Conservation (phyloP, 2,113 vertebrate species). For the Otocyon megalotis region DNA sequence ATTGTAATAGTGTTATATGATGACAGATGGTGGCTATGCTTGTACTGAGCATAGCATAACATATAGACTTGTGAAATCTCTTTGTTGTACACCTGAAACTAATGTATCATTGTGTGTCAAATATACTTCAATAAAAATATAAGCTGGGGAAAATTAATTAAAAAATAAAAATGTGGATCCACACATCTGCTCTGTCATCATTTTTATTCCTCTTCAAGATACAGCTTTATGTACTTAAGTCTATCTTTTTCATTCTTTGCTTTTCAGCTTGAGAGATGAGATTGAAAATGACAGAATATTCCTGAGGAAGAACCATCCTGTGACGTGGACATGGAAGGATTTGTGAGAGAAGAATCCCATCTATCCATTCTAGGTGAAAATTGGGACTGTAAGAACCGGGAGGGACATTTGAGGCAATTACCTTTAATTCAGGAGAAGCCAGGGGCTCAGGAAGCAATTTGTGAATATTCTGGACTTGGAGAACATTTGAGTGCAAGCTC, state of each 20-base stretch:
- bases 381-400: slow-evolving; percentile 32
- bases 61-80: not conserved
- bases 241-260: slow-evolving; percentile 31
- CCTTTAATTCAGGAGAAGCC: slow-evolving; percentile 45
- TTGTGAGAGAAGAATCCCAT: not conserved
- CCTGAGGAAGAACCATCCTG: not conserved
- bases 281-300: slow-evolving; percentile 59
- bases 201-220: not conserved
- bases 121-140: not conserved
- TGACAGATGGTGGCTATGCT: not conserved
- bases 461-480: slow-evolving; percentile 45
- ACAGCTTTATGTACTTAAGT: not conserved
- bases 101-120: not conserved
- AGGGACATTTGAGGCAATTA: slow-evolving; percentile 36
- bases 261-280: slow-evolving; percentile 43
- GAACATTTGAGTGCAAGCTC: not conserved
- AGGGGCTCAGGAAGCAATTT: not conserved
- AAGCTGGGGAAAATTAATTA: not conserved
- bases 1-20: not conserved
- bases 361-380: not conserved
- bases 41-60: not conserved
- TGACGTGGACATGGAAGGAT: slow-evolving; percentile 64
- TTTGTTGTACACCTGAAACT: not conserved
- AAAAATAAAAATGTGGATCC: not conserved
- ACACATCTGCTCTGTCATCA: not conserved